Percentiles rank a stretch among this genome's conserved stretches.
phyloP scores from a whole-genome alignment of 2,797 vertebrate genomes.

The Lagodon rhomboides region DNA sequence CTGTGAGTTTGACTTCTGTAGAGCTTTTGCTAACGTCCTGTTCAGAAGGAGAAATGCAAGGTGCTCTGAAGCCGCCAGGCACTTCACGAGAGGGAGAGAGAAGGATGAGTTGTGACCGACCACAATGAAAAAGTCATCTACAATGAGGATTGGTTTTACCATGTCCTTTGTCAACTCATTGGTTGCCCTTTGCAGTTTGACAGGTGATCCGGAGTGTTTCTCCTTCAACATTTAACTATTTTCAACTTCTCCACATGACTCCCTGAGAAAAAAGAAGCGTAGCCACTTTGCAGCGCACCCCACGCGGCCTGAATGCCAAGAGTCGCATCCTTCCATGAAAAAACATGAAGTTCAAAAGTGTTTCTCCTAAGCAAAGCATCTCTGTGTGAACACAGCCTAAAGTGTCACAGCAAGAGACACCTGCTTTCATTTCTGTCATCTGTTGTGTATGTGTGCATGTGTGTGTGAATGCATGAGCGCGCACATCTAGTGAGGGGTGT shows the following conservation, averaged over 20 bases:
- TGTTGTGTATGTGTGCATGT: conserved; percentile 17
- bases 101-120: neutral
- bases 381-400: conserved; percentile 32
- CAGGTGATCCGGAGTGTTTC: neutral
- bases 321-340: conserved; percentile 16
- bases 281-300: neutral
- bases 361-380: conserved; percentile 7
- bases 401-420: conserved; percentile 34
- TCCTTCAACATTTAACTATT: neutral
- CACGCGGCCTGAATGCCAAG: neutral
- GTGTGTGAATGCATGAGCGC: neutral
- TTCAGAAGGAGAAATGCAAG: conserved; percentile 31
- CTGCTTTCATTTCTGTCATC: conserved; percentile 40
- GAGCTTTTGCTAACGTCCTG: conserved; percentile 25
- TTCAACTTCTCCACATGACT: neutral
- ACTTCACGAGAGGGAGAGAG: neutral
- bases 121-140: neutral
- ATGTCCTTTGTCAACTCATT: neutral
- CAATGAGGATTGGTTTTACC: neutral
- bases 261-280: neutral
- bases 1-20: conserved; percentile 48
- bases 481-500: neutral
- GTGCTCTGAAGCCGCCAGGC: conserved; percentile 9
- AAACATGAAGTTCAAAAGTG: conserved; percentile 26
- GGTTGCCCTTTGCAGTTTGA: conserved; percentile 15